Percentiles rank a stretch among this genome's conserved stretches.
phyloP scores from a whole-genome alignment of 2,113 vertebrate genomes.

The Ceratotherium simum region DNA sequence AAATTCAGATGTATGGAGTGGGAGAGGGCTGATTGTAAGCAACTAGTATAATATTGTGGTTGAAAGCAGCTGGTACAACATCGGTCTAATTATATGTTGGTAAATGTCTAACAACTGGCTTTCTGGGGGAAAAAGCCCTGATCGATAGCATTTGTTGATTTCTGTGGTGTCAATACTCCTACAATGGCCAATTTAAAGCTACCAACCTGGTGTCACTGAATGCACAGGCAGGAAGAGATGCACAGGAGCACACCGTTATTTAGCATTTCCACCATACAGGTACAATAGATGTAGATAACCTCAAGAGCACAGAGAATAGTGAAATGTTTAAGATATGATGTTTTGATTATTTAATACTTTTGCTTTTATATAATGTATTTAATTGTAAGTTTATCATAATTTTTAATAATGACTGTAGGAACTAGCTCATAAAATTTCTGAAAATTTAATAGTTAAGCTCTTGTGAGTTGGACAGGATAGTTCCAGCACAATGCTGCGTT shows the following conservation, averaged over 20 bases:
- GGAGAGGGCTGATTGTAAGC: not conserved
- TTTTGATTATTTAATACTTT: not conserved
- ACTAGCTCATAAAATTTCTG: not conserved
- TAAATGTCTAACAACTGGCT: not conserved
- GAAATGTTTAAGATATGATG: not conserved
- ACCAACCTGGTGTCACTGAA: not conserved
- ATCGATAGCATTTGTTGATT: not conserved
- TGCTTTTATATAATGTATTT: not conserved
- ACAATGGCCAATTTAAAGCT: not conserved
- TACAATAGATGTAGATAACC: not conserved
- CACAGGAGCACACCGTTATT: not conserved
- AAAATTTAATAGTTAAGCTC: not conserved
- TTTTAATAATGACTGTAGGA: not conserved
- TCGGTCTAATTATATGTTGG: not conserved
- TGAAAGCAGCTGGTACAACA: not conserved
- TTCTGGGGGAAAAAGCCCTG: no score
- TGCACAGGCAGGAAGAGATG: not conserved
- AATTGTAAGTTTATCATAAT: not conserved
- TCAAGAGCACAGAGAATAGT: not conserved
- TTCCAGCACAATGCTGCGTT: not conserved
- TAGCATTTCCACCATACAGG: not conserved
- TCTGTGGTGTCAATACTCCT: not conserved
- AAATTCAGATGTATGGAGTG: not conserved
- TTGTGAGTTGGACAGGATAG: not conserved
- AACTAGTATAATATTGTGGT: not conserved